These are phyloP conservation scores for Drosophila pallidifrons DNA, from an alignment of 1,140 invertebrate species.

Conservation along the genomic window DNA sequence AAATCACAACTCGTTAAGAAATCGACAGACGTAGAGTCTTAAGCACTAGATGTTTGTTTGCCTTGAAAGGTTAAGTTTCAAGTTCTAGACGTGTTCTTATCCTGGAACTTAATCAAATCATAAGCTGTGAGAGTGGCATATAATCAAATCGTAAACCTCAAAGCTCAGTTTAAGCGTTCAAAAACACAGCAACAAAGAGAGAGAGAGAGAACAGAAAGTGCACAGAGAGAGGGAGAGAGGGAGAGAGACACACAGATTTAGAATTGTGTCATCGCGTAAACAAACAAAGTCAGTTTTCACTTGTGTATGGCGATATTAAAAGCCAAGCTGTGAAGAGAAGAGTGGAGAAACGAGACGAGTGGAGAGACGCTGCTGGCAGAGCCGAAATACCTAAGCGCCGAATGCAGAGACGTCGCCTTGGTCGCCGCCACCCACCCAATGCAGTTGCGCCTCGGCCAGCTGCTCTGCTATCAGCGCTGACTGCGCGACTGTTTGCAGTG, in stretches of 20 bases:
- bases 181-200: not conserved
- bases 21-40: conserved; percentile 1
- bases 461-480: conserved; percentile 21
- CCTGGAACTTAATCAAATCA: conserved; percentile 39
- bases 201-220: conserved; percentile 12
- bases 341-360: conserved; percentile 1
- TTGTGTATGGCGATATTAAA: conserved; percentile 52
- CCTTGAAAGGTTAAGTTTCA: conserved; percentile 8
- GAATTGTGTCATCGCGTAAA: conserved; percentile 77
- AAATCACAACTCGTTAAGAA: not conserved
- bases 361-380: conserved; percentile 10
- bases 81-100: conserved; percentile 4
- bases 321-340: conserved; percentile 31
- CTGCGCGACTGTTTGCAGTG: conserved; percentile 18
- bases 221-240: conserved; percentile 16
- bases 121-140: conserved; percentile 16
- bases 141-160: conserved; percentile 47
- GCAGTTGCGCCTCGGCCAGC: conserved; percentile 22
- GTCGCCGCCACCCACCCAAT: conserved; percentile 14
- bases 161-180: conserved; percentile 16
- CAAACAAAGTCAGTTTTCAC: conserved; percentile 63
- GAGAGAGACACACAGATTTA: conserved; percentile 43
- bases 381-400: conserved; percentile 30
- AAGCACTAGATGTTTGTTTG: not conserved
- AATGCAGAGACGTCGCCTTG: conserved; percentile 2